Evolutionary conservation across 2,797 vertebrate genomes (phyloP), one percentile per base, ranked within the genome.

Genomic region (Acipenser transmontanus): DNA sequence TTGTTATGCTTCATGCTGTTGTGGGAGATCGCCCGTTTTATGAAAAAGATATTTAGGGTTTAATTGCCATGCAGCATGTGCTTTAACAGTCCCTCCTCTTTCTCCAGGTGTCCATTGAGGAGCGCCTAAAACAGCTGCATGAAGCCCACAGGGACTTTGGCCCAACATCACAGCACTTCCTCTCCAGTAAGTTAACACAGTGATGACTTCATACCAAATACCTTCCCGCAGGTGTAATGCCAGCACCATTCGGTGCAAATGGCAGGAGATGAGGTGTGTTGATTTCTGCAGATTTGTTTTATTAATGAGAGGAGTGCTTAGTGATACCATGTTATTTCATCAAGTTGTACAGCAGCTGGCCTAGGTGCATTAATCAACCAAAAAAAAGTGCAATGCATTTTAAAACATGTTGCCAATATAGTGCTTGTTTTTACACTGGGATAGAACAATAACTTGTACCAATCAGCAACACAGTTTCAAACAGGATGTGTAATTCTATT

Each of bases 61-160:
- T 61, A 61, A 61, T 10, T 61, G 60, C 8, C 60, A 61, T 17
- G 4, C 9, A 61, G 8, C 17, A n/a, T 61, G 60, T 47, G 17
- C 8, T 61, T 61, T 61, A 61, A 61, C 60, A 34, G 60, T n/a
- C 8, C 12, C 54, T 51, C 20, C 77, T 77, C 63, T 67, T 76
- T 71, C 70, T 71, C 70, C 84, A 99, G 97, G 84, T 95, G 68
- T 93, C 93, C 0, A 83, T 96, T 74, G 91, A 90, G 68, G 94
- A 96, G 62, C 93, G 95, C 72, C 87, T 98, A 76, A 92, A 92
- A 77, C 94, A 97, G 77, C 87, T 99, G 82, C 93, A 92, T 0
- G 94, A 96, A 66, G 94, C 94, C 79, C 93, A 97, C 72, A 89
- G 88, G 70, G 95, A 98, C 81, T 95, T 96, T 75, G 91, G 90